Base-by-base conservation (phyloP, 92 coral and sea anemone genomes). In the Zoanthus sansibaricus region DNA sequence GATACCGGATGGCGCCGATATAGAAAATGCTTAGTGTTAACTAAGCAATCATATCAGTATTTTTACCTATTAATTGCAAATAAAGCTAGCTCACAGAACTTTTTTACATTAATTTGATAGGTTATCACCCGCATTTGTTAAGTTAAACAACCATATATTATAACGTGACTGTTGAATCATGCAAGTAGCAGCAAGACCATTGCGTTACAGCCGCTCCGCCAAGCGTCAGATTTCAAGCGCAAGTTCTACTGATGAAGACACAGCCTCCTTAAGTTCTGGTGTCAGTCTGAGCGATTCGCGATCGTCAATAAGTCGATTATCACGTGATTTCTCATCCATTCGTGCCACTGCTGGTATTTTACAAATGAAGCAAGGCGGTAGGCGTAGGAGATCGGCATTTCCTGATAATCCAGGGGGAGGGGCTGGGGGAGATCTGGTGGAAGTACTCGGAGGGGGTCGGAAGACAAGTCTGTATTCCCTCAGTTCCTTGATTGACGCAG, bases 321-420 rank as follows among this genome's bases (percentile, higher is more conserved):
- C 98, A 14, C 82, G 20, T 51, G 95, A 94, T 71, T 92, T 90
- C 75, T 90, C 94, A 67, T 88, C 92, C 20, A 72, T 91, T 7
- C 91, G 98, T 45, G 94, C 95, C 18, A 92, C 95, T 5, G 89
- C 91, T 55, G 98, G 95, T 32, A 88, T 93, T 61, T 88, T 95
- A 44, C 90, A 95, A 66, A 93, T 91, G 94, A 93, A 84, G 83
- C 90, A 94, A 54, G 98, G 88, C 30, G 94, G 98, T 16, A 84
- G 76, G 18, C 92, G 75, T 21, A 88, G 89, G 74, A 88, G 58
- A 66, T 77, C 89, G 4, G 55, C 54, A 5, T 89, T 83, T 77
- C 83, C 94, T 31, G 90, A 68, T 48, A 88, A 88, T n/a, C 30
- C 11, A 32, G 91, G 79, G 45, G 89, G 83, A 54, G 72, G 69